Evolutionary conservation across 1,140 invertebrate genomes (phyloP), one percentile per base, ranked within the genome.

Genomic region (Drosophila erecta): DNA sequence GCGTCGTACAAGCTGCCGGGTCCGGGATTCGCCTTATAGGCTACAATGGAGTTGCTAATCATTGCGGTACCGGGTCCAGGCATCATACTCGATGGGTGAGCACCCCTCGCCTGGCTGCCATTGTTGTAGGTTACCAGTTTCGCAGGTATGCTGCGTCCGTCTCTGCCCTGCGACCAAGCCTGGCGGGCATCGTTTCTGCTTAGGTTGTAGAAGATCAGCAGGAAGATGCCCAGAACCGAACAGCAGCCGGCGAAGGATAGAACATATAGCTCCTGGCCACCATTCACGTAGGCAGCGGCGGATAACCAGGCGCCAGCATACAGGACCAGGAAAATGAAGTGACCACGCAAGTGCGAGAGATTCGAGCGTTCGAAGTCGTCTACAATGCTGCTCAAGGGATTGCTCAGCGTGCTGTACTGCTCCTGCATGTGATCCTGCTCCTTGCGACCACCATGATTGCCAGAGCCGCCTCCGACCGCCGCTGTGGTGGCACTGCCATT

Each of bases 171-270:
- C 5, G 94, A 90, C 96, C 96, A 97, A 17, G 96, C 95, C 0
- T 94, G 93, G 53, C 96, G 93, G 0, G 97, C 96, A 92, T 98
- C 97, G 69, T 95, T 96, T 22, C 97, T 93, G 0, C 96, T 96
- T 37, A 98, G 94, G 53, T 96, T 97, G 87, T 97, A 97, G 91
- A 97, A 98, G 46, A 97, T 94, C 11, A 98, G 90, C 24, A 97
- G 95, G 86, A 98, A 98, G n/a, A 96, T 93, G 0, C 96, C 97
- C 49, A 98, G 93, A 12, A 95, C 93, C 24, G 94, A 94, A 0
- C 95, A 94, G 27, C 95, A 95, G 8, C 96, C 90, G 0, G 95
- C 95, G 81, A 97, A 98, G 11, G 95, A 79, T 53, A 96, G 94
- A 74, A 96, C 96, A 85, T 97, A 98, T 0, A 80, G 22, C 14